Conservation (phyloP, 2,888 invertebrate species). For the Erebia ligea region DNA sequence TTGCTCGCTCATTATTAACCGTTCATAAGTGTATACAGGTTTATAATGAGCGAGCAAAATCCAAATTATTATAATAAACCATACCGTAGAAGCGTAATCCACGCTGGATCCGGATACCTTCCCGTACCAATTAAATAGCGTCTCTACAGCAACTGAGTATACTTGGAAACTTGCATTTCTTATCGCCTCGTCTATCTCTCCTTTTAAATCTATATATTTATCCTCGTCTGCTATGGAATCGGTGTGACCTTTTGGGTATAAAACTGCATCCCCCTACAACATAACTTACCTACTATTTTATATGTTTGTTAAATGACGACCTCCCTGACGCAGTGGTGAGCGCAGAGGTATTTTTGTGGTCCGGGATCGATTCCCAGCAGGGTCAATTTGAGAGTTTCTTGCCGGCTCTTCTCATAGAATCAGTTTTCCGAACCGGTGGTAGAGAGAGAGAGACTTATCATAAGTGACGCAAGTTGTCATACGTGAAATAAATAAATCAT, state of each 20-base stretch:
- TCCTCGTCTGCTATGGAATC: constrained; percentile 61
- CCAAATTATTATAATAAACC: constrained; percentile 30
- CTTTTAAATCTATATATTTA: constrained; percentile 66
- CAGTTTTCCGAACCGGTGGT: no score
- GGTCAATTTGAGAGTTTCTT: no score
- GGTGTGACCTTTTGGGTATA: constrained; percentile 67
- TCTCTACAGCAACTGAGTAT: constrained; percentile 56
- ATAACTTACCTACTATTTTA: background rate
- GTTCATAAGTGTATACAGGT: background rate
- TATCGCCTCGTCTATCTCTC: constrained; percentile 68
- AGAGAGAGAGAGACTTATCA: no score
- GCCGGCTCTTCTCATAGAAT: no score
- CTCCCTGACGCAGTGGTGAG: no score
- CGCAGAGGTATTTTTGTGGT: no score
- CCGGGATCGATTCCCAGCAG: no score
- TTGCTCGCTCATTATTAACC: no score
- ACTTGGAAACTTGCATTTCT: constrained; percentile 65
- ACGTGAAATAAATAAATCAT: no score
- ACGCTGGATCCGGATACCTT: constrained; percentile 64
- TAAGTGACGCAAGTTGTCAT: no score
- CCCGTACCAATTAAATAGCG: constrained; percentile 68
- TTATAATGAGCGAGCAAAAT: background rate
- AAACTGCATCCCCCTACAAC: constrained; percentile 70
- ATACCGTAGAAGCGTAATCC: constrained; percentile 70
- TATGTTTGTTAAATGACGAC: no score